These are phyloP conservation scores for Melangyna quadrimaculata DNA, from an alignment of 2,888 invertebrate species.

Conservation along the genomic window DNA sequence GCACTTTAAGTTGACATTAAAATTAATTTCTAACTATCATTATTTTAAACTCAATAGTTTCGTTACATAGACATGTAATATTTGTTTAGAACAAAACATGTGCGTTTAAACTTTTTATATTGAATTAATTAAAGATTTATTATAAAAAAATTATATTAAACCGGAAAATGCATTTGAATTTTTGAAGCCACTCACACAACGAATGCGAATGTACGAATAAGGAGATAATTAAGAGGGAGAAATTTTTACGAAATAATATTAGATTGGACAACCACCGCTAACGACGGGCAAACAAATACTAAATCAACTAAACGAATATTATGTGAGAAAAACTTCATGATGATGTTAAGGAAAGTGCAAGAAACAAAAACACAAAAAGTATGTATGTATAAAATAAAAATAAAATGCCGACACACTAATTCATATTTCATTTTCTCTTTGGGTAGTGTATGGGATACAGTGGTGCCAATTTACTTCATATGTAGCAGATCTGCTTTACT, in stretches of 20 bases:
- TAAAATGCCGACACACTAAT: slow-evolving; percentile 67
- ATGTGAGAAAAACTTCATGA: slow-evolving; percentile 47
- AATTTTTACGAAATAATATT: slow-evolving; percentile 6
- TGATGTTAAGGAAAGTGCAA: slow-evolving; percentile 62
- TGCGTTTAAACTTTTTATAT: neutral
- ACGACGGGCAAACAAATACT: slow-evolving; percentile 80
- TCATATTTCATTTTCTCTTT: slow-evolving; percentile 55
- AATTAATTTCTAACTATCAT: neutral
- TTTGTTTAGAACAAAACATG: slow-evolving; percentile 5
- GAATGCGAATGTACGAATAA: neutral
- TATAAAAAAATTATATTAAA: slow-evolving; percentile 1
- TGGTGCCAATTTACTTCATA: too few species aligned
- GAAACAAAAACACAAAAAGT: too few species aligned
- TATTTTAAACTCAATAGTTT: neutral
- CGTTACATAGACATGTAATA: neutral
- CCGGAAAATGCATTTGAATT: slow-evolving; percentile 40
- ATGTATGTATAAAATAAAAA: slow-evolving; percentile 30
- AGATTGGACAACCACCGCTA: slow-evolving; percentile 76
- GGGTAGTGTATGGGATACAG: neutral
- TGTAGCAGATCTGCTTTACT: too few species aligned
- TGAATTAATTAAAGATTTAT: neutral
- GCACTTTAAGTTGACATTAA: neutral
- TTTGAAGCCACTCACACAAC: slow-evolving; percentile 29
- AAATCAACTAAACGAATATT: slow-evolving; percentile 73
- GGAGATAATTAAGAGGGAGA: neutral